Evolutionary conservation across 1,140 invertebrate genomes (phyloP).

Genomic region (Aphidius gifuensis): DNA sequence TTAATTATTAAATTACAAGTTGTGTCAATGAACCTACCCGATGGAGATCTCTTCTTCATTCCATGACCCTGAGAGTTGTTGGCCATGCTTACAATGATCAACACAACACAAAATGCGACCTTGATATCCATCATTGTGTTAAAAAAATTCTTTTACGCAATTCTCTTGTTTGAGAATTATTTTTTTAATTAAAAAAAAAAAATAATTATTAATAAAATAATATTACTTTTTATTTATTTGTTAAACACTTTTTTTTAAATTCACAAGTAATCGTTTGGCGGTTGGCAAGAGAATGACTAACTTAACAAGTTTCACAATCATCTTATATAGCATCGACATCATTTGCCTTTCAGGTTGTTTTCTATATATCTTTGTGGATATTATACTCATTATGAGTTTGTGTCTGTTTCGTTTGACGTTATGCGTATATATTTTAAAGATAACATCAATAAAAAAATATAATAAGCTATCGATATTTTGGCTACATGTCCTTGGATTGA

Average conservation of each 20-base stretch:
- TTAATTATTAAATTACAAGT: no score
- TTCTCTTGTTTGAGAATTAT: no score
- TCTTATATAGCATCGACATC: slow-evolving; percentile 49
- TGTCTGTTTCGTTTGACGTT: no score
- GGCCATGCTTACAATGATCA: slow-evolving; percentile 11
- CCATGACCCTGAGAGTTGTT: neutral
- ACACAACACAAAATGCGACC: slow-evolving; percentile 17
- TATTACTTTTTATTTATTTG: neutral
- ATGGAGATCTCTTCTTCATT: neutral
- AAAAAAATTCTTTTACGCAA: neutral
- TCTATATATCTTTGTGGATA: slow-evolving; percentile 16
- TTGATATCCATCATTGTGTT: slow-evolving; percentile 19
- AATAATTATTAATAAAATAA: neutral
- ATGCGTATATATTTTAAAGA: no score
- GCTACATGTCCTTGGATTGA: no score
- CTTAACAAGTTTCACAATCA: slow-evolving; percentile 35
- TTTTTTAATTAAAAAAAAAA: neutral
- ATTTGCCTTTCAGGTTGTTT: slow-evolving; percentile 24
- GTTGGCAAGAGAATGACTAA: slow-evolving; percentile 48
- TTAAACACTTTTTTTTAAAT: slow-evolving; percentile 1
- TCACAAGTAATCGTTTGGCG: slow-evolving; percentile 25
- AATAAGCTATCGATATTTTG: no score
- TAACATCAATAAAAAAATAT: no score
- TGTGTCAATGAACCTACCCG: neutral
- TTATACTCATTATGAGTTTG: neutral